phyloP scores from a whole-genome alignment of 1,140 invertebrate species.

The Hestina assimilis region DNA sequence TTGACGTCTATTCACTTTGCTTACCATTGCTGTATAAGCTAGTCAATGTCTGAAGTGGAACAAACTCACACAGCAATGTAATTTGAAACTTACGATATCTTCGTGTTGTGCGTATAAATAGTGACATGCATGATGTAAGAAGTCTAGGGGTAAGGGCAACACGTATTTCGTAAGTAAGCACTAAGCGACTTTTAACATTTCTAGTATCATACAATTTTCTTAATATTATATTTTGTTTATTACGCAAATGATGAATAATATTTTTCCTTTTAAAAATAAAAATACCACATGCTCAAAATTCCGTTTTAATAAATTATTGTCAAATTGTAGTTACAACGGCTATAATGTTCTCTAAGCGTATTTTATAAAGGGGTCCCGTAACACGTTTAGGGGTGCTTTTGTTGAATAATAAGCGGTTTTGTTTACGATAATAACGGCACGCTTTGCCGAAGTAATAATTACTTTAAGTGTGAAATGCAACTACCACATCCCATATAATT shows the following conservation, averaged over 20 bases:
- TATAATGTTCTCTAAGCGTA: background rate
- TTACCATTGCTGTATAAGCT: too few relatives aligned
- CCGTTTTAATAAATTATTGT: background rate
- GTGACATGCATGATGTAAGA: too few relatives aligned
- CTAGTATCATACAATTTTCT: background rate
- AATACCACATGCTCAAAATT: background rate
- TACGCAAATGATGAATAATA: background rate
- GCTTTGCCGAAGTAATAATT: slow-evolving; percentile 1
- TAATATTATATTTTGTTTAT: background rate
- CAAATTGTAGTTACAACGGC: background rate
- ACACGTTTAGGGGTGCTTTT: background rate
- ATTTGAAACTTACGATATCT: too few relatives aligned
- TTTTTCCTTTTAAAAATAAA: background rate
- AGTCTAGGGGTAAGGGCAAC: too few relatives aligned
- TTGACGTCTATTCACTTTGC: too few relatives aligned
- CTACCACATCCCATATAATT: background rate
- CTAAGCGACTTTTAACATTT: too few relatives aligned
- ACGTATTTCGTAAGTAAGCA: too few relatives aligned
- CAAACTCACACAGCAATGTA: too few relatives aligned
- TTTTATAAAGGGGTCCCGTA: background rate
- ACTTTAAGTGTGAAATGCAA: background rate
- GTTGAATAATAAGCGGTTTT: slow-evolving; percentile 8
- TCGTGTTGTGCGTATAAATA: too few relatives aligned
- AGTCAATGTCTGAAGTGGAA: too few relatives aligned
- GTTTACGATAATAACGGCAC: slow-evolving; percentile 2